Base-by-base conservation (phyloP, 2,113 vertebrate genomes). In the Trogon melanurus region DNA sequence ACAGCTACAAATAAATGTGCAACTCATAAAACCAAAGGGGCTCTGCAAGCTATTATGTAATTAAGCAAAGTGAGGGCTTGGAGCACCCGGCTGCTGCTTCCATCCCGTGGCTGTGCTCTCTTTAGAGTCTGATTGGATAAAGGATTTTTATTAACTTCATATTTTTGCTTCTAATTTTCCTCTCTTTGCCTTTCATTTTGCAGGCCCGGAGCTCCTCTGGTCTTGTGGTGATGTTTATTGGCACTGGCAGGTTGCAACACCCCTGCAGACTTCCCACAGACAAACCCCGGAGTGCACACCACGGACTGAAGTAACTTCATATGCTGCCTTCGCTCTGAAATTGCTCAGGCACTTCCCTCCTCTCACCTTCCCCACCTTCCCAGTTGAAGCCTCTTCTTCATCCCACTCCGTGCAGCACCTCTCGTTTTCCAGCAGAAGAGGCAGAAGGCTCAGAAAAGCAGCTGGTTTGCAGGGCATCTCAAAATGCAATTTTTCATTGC, bases 71-170 rank as follows among this genome's bases (percentile, higher is more conserved):
- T 91, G 96, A 97, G 91, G 96, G 87, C 89, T 96, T 10, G 1
- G 96, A 95, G 92, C 7, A 1, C 86, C 82, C 26, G 13, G 84
- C 90, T 93, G 81, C 66, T 94, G 95, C 96, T 96, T 94, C 94
- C 81, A 79, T 80, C 67, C 69, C 64, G 27, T 91, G 93, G 80
- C 56, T 96, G 73, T 11, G 41, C 85, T 96, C 91, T 86, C 94
- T 97, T 96, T 82, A 79, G 96, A 97, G 94, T 93, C 93, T 97
- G 98, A 98, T 97, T 98, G 97, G 96, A 97, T 97, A 88, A 97
- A 96, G 79, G 95, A 91, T 94, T 97, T 97, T 98, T 98, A 98
- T 98, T 98, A 98, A 98, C 93, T 97, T 98, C 97, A 97, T 95
- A 97, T 98, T 98, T 96, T 97, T 94, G 41, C 95, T 94, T 97